These are phyloP conservation scores for Drosophila stalkeri DNA, from an alignment of 2,888 invertebrate genomes.

Conservation along the genomic window DNA sequence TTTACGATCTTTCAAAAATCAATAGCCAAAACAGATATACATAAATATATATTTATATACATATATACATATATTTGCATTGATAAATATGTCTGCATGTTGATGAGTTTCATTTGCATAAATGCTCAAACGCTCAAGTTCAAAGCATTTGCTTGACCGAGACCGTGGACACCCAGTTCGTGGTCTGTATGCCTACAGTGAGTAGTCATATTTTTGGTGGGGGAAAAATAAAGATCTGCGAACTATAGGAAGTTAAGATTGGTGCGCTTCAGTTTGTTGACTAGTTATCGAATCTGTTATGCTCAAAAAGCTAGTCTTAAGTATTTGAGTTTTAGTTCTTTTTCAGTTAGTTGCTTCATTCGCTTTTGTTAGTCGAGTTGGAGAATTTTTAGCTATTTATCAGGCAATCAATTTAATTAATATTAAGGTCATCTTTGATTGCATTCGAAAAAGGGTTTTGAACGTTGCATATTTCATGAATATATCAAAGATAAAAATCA, in stretches of 20 bases:
- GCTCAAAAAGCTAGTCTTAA: background rate
- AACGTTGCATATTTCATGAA: background rate
- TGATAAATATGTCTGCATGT: slow-evolving; percentile 51
- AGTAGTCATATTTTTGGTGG: slow-evolving; percentile 8
- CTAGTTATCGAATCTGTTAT: background rate
- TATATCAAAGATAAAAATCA: too few species aligned
- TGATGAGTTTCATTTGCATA: slow-evolving; percentile 46
- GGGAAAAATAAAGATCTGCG: background rate
- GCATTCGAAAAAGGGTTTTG: background rate
- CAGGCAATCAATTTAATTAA: background rate
- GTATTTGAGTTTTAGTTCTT: background rate
- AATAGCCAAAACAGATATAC: slow-evolving; percentile 39
- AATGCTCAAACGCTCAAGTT: slow-evolving; percentile 57
- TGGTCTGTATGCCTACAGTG: slow-evolving; percentile 9
- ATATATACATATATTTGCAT: slow-evolving; percentile 39
- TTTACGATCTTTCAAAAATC: slow-evolving; percentile 56
- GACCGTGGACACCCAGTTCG: slow-evolving; percentile 5
- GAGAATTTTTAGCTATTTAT: background rate
- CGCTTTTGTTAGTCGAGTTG: background rate
- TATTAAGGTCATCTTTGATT: background rate
- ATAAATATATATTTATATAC: slow-evolving; percentile 7
- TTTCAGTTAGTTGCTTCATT: background rate
- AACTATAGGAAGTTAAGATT: slow-evolving; percentile 2
- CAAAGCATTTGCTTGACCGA: slow-evolving; percentile 60
- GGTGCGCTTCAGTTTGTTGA: background rate